Conservation (phyloP, 2,888 invertebrate species). For the Ormyrus rosae region DNA sequence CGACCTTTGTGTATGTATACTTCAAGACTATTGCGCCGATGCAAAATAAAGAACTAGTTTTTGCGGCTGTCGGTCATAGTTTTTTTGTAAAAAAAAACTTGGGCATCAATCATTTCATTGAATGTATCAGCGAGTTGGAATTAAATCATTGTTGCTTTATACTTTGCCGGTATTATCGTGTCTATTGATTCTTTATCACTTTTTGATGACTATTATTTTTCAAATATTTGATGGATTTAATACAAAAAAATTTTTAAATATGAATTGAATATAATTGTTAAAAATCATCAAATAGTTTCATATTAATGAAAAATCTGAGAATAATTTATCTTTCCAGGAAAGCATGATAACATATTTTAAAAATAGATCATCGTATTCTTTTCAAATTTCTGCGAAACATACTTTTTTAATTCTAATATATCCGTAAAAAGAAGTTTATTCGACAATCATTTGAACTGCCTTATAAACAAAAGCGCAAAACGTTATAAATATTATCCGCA, state of each 20-base stretch:
- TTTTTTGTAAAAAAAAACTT: background rate
- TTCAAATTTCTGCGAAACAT: background rate
- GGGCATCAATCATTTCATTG: constrained; percentile 31
- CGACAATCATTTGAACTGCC: background rate
- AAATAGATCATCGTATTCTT: too few relatives aligned
- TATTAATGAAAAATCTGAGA: background rate
- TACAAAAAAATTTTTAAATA: too few relatives aligned
- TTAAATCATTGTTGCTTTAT: too few relatives aligned
- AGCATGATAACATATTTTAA: background rate
- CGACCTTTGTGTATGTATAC: constrained; percentile 9
- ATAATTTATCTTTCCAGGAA: constrained; percentile 45
- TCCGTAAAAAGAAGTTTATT: background rate
- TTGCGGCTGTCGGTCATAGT: constrained; percentile 20
- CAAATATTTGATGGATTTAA: too few relatives aligned
- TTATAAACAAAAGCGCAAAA: background rate
- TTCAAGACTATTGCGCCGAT: background rate
- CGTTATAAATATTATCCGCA: too few relatives aligned
- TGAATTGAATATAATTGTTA: too few relatives aligned
- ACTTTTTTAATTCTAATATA: background rate
- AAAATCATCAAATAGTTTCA: too few relatives aligned
- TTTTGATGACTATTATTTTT: too few relatives aligned
- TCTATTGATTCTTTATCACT: too few relatives aligned
- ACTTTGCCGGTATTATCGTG: too few relatives aligned
- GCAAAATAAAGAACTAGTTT: constrained; percentile 24
- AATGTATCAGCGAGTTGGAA: too few relatives aligned